Percentiles rank a stretch among this genome's conserved stretches.
Conservation (phyloP, 2,113 vertebrate species). For the Charadrius vociferus region DNA sequence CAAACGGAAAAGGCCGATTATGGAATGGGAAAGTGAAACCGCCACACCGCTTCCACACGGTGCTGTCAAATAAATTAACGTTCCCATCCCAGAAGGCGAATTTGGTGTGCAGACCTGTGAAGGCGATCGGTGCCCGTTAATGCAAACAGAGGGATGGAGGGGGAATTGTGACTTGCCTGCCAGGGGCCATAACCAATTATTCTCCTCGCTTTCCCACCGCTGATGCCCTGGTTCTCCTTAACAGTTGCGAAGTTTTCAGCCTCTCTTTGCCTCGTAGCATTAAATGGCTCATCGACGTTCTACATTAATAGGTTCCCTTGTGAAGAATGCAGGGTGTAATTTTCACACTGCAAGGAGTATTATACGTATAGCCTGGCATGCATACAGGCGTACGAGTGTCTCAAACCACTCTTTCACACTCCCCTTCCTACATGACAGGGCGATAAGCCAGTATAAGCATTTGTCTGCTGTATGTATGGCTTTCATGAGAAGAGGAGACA, state of each 20-base stretch:
- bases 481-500: background rate
- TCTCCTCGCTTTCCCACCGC: background rate
- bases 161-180: background rate
- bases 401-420: background rate
- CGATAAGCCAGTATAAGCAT: background rate
- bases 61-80: background rate
- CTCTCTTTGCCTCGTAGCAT: accelerated
- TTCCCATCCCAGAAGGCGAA: background rate
- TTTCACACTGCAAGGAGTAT: background rate
- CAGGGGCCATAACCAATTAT: background rate
- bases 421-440: background rate
- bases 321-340: background rate
- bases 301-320: background rate
- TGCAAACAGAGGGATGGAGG: accelerated
- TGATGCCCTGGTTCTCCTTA: background rate
- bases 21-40: background rate
- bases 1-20: background rate
- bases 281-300: background rate
- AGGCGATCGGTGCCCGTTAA: accelerated
- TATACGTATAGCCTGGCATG: background rate
- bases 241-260: background rate
- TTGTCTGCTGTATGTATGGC: background rate
- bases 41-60: accelerated
- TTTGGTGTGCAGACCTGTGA: background rate
- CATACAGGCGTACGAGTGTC: background rate